Evolutionary conservation across 2,888 invertebrate genomes (phyloP), one percentile per base, ranked within the genome.

Genomic region (Meliscaeva auricollis): DNA sequence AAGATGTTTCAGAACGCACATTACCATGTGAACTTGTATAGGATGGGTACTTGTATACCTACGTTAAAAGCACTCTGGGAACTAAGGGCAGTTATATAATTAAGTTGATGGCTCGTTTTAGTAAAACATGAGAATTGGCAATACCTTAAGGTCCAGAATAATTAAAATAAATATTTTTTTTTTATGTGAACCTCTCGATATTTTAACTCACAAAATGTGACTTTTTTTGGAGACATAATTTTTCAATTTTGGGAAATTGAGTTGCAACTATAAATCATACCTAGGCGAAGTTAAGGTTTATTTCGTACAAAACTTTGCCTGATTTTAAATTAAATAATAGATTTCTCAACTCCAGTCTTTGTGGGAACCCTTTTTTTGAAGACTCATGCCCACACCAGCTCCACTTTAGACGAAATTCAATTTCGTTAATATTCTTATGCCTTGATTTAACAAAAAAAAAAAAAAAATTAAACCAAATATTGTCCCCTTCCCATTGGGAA

Each of bases 161-260:
- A 64, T 64, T 64, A 64, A 64, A 46, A 5, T 13, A 32, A 64
- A 64, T 64, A 64, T 64, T 64, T 64, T 22, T n/a, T n/a, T n/a
- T n/a, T n/a, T n/a, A n/a, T 41, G 4, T 3, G 5, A 17, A 20
- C 17, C 11, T 35, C 7, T 32, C 17, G 9, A 52, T 41, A 13
- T 41, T 4, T 41, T 2, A 41, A 41, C 13, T 41, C 41, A 13
- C 13, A 41, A 52, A 52, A 30, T 7, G 7, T n/a, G n/a, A 30
- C 1, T n/a, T n/a, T n/a, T n/a, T n/a, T n/a, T n/a, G n/a, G n/a
- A n/a, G n/a, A n/a, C n/a, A n/a, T n/a, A 5, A 13, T 4, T 17
- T 54, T 1, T 50, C 30, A 54, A 30, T 54, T 8, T 4, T 8
- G 1, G 7, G n/a, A 15, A n/a, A 44, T 17, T 50, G 26, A 26